Conservation (phyloP, 1,140 invertebrate genomes). For the Atopsyche davidsoni region DNA sequence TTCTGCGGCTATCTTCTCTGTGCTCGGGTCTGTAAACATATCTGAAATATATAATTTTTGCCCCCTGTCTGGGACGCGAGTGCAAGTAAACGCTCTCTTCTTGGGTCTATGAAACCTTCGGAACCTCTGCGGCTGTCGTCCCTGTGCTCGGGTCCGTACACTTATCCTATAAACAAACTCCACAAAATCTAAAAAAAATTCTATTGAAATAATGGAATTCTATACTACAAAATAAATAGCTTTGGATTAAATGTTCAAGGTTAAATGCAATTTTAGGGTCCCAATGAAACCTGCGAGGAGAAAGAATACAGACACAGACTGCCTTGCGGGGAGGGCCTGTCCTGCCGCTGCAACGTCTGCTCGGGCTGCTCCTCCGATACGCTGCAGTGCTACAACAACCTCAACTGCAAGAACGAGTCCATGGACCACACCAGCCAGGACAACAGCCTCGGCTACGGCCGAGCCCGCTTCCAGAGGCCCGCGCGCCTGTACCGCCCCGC, state of each 20-base stretch:
- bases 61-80: conserved; percentile 6
- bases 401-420: neutral
- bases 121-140: conserved; percentile 18
- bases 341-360: conserved; percentile 42
- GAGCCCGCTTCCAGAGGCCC: neutral
- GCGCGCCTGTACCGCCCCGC: neutral
- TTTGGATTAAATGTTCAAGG: too few species aligned
- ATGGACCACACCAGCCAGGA: neutral
- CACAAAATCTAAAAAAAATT: too few species aligned
- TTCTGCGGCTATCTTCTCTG: conserved; percentile 18
- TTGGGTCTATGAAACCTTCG: conserved; percentile 16
- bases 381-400: conserved; percentile 35
- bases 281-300: conserved; percentile 42
- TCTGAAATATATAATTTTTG: too few species aligned
- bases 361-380: conserved; percentile 42
- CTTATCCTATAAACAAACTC: too few species aligned
- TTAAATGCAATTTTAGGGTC: conserved; percentile 40
- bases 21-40: too few species aligned
- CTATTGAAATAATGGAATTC: too few species aligned
- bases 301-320: conserved; percentile 33
- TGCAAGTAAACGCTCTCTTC: conserved; percentile 16
- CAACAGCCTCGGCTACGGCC: too few species aligned
- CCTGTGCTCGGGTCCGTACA: too few species aligned
- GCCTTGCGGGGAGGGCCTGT: conserved; percentile 43
- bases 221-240: too few species aligned